Evolutionary conservation across 1,140 invertebrate genomes (phyloP), one percentile per base, ranked within the genome.

Genomic region (Apis cerana): DNA sequence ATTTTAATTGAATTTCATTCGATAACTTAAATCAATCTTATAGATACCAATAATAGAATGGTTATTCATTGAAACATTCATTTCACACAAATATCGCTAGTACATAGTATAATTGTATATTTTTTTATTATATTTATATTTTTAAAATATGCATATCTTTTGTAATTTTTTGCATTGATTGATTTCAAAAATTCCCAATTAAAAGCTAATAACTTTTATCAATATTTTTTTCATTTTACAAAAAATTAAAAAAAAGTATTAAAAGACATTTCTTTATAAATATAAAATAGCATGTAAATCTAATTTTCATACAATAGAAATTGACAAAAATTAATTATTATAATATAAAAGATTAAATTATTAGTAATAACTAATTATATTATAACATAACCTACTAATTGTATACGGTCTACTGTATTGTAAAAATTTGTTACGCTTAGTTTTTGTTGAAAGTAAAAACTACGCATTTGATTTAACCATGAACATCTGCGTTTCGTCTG

Each of bases 381-480:
- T n/a, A 48, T 33, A 64, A 52, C 23, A 23, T 11, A n/a, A 2
- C 2, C 33, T 19, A 19, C 12, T 61, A 61, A 27, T 43, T 19
- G 56, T 21, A 23, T 43, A 48, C 13, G 27, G 52, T 71, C 58
- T 33, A 11, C 12, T 13, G 10, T 9, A 11, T n/a, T 13, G 2
- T 9, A 13, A 48, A n/a, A 12, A n/a, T 43, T 2, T 75, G 7
- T 64, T 17, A 43, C n/a, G 43, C 0, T 43, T 50, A 43, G 27
- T 80, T 80, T 74, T 65, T 12, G 33, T 65, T 12, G 21, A 65
- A 80, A 65, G 70, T 58, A 70, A 80, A 74, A 80, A 43, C 33
- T 43, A 43, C 4, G 33, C 0, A 43, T 43, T 5, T 43, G 33
- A 43, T 43, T 43, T 43, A 43, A n/a, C 1, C 3, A 11, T 1